phyloP scores from a whole-genome alignment of 2,797 vertebrate genomes.

The Nyctalus aviator region DNA sequence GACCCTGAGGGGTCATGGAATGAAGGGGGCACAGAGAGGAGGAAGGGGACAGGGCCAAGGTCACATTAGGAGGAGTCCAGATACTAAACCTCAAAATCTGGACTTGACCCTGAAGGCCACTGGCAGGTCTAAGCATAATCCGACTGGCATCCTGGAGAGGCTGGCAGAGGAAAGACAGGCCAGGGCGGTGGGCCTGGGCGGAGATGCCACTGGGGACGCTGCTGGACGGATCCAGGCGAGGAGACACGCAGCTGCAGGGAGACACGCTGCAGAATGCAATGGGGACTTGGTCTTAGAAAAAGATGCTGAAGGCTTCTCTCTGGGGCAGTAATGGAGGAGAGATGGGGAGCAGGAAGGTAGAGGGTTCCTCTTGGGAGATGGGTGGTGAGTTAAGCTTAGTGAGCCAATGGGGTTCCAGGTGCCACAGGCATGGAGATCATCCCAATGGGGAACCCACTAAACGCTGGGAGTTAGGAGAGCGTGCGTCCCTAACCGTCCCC shows the following conservation, averaged over 20 bases:
- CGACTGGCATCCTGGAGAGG: not conserved
- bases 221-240: not conserved
- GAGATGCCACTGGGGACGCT: not conserved
- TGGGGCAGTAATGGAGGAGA: not conserved
- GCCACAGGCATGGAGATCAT: not conserved
- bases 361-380: not conserved
- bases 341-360: not conserved
- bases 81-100: not conserved
- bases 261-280: not conserved
- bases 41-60: not conserved
- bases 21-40: not conserved
- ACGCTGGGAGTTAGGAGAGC: not conserved
- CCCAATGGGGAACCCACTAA: not conserved
- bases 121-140: not conserved
- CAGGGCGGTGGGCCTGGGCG: not conserved
- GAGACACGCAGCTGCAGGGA: not conserved
- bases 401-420: fast-evolving
- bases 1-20: not conserved
- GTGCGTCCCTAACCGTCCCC: not conserved
- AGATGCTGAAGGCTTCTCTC: not conserved
- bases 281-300: not conserved
- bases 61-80: not conserved
- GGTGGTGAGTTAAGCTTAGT: not conserved
- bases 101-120: not conserved
- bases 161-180: not conserved